Evolutionary conservation across 1,140 invertebrate genomes (phyloP).

Genomic region (Magallana ariakensis): DNA sequence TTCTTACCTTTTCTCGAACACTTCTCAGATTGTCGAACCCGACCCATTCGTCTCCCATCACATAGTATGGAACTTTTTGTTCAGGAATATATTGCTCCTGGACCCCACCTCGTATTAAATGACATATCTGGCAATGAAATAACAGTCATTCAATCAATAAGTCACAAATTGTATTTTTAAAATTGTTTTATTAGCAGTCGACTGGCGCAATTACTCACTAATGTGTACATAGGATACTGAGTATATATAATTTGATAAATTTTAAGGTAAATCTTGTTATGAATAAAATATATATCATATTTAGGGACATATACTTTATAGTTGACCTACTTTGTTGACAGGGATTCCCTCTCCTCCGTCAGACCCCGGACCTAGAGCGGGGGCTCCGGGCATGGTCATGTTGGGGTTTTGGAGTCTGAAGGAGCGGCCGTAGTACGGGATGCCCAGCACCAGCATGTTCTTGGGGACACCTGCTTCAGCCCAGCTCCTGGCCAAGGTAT

Average conservation of each 20-base stretch:
- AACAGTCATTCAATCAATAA: neutral
- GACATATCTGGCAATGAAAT: conserved; percentile 48
- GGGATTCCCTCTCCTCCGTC: conserved; percentile 51
- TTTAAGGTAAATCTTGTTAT: too few species aligned
- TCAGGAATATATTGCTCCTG: conserved; percentile 37
- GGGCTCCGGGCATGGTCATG: conserved; percentile 36
- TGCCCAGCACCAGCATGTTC: conserved; percentile 39
- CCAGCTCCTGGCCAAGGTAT: conserved; percentile 45
- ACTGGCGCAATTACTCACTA: too few species aligned
- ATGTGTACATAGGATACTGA: too few species aligned
- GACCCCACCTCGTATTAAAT: conserved; percentile 45
- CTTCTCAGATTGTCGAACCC: conserved; percentile 91
- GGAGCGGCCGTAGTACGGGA: conserved; percentile 51
- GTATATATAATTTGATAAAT: too few species aligned
- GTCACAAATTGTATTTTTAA: neutral
- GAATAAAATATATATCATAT: too few species aligned
- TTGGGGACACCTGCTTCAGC: conserved; percentile 44
- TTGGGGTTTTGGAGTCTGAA: conserved; percentile 47
- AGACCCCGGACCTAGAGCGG: conserved; percentile 48
- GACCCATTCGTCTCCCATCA: conserved; percentile 90
- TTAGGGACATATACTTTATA: too few species aligned
- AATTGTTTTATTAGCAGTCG: neutral
- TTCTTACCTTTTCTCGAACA: conserved; percentile 85
- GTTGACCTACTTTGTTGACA: conserved; percentile 38
- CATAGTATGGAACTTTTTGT: conserved; percentile 85